Base-by-base conservation (phyloP, 2,797 vertebrate genomes). In the Taenioides sp. region DNA sequence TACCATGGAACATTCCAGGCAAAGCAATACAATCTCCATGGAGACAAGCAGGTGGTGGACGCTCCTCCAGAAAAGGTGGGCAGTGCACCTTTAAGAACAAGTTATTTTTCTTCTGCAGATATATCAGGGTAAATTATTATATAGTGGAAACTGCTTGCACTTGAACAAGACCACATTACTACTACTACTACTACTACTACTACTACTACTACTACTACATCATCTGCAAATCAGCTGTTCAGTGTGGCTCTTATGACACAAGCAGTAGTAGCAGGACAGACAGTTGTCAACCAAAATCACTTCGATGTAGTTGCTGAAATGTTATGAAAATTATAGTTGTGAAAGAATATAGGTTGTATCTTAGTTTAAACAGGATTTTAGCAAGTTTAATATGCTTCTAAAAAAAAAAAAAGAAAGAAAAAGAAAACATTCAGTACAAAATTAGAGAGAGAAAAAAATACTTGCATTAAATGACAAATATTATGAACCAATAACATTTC, bases 221-320 rank as follows among this genome's bases (percentile, higher is more conserved):
- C 25, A 16, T 16, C 23, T 1, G 12, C 0, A 10, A 55, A 55
- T 55, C 20, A 20, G 2, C 22, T 4, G 5, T 25, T 54, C 20
- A 54, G 23, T 58, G 55, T 16, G 5, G 2, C 11, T 23, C 12
- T 57, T 37, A n/a, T 23, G 34, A 40, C 34, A 40, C 9, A 63
- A 40, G 18, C 18, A 20, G 28, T 22, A 43, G 14, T 23, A 43
- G 43, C 34, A 63, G 34, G 20, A 63, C 61, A 28, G 58, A 27
- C 58, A 62, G 28, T 10, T 62, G 60, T 62, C 28, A 62, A 62
- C 37, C 60, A 62, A 37, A 60, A 62, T n/a, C 28, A 18, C 58
- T 28, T 62, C 10, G 4, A 7, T 37, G n/a, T 37, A 10, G 2
- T 12, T 18, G 59, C 16, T n/a, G 25, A 27, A 27, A 27, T 27